Evolutionary conservation across 2,113 vertebrate genomes (phyloP).

Genomic region (Strix uralensis): DNA sequence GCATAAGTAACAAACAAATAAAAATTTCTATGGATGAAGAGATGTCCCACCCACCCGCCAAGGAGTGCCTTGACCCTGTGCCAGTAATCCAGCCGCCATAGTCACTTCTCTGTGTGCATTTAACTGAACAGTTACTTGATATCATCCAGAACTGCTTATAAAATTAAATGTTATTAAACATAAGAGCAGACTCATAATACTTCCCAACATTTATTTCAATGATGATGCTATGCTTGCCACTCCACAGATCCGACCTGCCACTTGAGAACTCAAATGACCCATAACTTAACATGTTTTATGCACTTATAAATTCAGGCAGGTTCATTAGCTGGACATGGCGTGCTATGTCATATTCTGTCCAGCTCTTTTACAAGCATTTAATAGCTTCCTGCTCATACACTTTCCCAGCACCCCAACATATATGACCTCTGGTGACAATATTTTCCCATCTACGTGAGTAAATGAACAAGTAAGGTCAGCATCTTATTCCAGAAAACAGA

Average conservation of each 20-base stretch:
- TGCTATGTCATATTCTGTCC: not conserved
- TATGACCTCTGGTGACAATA: not conserved
- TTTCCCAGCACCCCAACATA: not conserved
- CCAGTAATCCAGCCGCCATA: not conserved
- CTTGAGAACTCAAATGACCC: conserved; percentile 8
- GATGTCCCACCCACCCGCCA: not conserved
- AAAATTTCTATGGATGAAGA: not conserved
- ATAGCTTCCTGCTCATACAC: not conserved
- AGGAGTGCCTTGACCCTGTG: not conserved
- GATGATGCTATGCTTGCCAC: not conserved
- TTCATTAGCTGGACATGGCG: not conserved
- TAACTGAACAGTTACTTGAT: conserved; percentile 5
- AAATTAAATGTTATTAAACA: conserved; percentile 26
- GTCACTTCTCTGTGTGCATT: not conserved
- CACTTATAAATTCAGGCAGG: not conserved
- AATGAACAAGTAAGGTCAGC: not conserved
- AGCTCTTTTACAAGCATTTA: not conserved
- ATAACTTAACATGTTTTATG: not conserved
- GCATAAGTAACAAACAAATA: not conserved
- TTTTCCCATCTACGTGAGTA: not conserved
- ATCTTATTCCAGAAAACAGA: not conserved
- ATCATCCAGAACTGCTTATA: conserved; percentile 26
- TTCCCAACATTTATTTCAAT: not conserved
- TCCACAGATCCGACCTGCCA: not conserved
- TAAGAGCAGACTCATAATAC: not conserved